Evolutionary conservation across 2,113 vertebrate species (phyloP).

Genomic region (Calyptomena viridis): DNA sequence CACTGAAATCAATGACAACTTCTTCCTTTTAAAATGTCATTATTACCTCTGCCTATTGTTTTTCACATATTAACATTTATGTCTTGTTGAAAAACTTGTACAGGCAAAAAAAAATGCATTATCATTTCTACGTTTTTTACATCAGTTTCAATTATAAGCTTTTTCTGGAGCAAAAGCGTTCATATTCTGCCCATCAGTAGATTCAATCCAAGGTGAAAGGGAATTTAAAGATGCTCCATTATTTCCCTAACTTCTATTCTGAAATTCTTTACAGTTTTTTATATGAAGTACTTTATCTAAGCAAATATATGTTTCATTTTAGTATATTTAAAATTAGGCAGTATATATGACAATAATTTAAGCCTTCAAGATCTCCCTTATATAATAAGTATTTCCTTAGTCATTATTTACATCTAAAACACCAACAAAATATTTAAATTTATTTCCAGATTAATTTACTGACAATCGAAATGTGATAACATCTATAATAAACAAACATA

Average conservation of each 20-base stretch:
- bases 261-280: neutral
- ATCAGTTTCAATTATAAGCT: neutral
- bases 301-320: conserved; percentile 12
- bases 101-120: neutral
- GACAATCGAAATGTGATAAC: neutral
- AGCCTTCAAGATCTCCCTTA: neutral
- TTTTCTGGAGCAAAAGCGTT: neutral
- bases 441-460: neutral
- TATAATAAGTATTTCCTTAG: neutral
- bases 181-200: neutral
- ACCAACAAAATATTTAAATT: neutral
- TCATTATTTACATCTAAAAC: neutral
- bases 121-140: neutral
- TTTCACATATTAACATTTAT: neutral
- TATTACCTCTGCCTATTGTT: neutral
- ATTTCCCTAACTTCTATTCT: neutral
- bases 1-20: neutral
- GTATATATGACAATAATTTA: conserved; percentile 45
- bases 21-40: neutral
- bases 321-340: conserved; percentile 7
- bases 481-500: neutral
- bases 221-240: neutral
- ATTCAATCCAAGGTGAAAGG: neutral
- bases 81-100: neutral
- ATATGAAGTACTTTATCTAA: neutral